These are phyloP conservation scores for Zosterops pallidus DNA, from an alignment of 2,113 vertebrate species.

Conservation along the genomic window DNA sequence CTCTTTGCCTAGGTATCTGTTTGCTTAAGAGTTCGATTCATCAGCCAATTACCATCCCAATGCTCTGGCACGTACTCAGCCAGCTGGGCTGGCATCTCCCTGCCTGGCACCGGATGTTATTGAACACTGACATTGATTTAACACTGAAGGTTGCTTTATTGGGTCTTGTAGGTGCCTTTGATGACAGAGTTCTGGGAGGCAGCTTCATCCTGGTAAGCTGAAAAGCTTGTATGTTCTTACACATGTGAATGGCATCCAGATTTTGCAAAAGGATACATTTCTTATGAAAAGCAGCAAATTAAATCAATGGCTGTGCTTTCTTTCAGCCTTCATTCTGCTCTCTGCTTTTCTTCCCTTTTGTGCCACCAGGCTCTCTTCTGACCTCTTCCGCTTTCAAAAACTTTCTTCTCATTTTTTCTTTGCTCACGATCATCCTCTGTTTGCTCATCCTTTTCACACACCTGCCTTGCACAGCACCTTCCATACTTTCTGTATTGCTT, in stretches of 20 bases:
- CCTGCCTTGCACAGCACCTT: neutral
- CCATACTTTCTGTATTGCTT: neutral
- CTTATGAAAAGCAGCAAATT: neutral
- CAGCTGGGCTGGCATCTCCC: neutral
- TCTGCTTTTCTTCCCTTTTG: neutral
- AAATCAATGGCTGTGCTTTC: neutral
- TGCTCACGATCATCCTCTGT: neutral
- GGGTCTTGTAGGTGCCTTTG: neutral
- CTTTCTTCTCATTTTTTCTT: neutral
- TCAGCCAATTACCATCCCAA: neutral
- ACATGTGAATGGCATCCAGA: neutral
- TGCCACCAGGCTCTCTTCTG: neutral
- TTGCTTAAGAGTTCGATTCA: slow-evolving; percentile 4
- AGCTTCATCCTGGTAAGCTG: neutral
- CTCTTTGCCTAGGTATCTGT: slow-evolving; percentile 4
- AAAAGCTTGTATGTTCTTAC: neutral
- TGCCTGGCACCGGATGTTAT: neutral
- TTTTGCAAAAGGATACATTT: neutral
- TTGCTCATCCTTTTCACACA: neutral
- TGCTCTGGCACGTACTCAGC: neutral
- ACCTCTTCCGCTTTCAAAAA: neutral
- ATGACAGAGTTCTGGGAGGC: neutral
- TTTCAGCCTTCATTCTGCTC: neutral
- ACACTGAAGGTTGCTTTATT: neutral
- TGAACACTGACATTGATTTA: neutral